Evolutionary conservation across 2,888 invertebrate species (phyloP).

Genomic region (Drosophila hamatofila): DNA sequence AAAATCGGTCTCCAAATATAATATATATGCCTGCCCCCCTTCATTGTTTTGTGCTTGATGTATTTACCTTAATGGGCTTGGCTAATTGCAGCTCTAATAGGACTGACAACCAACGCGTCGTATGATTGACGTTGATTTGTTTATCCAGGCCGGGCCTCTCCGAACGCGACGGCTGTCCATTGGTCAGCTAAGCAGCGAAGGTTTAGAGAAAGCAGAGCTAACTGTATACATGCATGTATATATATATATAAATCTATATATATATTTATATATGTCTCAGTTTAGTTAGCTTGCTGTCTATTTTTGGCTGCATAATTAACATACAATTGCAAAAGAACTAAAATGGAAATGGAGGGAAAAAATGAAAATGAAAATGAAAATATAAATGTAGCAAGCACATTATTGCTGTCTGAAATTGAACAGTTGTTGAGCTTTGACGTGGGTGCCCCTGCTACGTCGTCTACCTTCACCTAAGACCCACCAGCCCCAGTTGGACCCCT

Average conservation of each 20-base stretch:
- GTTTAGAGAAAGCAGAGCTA: slow-evolving; percentile 1
- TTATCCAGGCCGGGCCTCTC: slow-evolving; percentile 43
- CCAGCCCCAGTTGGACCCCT: not conserved
- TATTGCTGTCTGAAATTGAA: slow-evolving; percentile 10
- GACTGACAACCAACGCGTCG: slow-evolving; percentile 62
- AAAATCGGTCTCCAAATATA: not conserved
- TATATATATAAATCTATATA: not conserved
- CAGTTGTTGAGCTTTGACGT: slow-evolving; percentile 17
- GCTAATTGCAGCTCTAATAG: slow-evolving; percentile 62
- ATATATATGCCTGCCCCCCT: not conserved
- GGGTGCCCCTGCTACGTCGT: not conserved
- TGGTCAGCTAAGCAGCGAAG: not conserved
- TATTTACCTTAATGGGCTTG: slow-evolving; percentile 38
- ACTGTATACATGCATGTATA: not conserved
- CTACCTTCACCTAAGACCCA: not conserved
- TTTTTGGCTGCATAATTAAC: slow-evolving; percentile 70
- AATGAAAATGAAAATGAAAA: slow-evolving; percentile 2
- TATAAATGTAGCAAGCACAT: slow-evolving; percentile 32
- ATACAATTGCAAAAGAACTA: slow-evolving; percentile 55
- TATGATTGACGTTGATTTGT: slow-evolving; percentile 76
- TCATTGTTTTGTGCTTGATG: not conserved
- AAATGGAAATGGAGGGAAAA: not conserved
- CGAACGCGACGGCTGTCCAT: slow-evolving; percentile 1
- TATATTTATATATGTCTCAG: not conserved
- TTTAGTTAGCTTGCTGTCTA: slow-evolving; percentile 41